Percentiles rank a stretch among this genome's conserved stretches.
Conservation (phyloP, 2,888 invertebrate genomes). For the Hydropsyche betteni region DNA sequence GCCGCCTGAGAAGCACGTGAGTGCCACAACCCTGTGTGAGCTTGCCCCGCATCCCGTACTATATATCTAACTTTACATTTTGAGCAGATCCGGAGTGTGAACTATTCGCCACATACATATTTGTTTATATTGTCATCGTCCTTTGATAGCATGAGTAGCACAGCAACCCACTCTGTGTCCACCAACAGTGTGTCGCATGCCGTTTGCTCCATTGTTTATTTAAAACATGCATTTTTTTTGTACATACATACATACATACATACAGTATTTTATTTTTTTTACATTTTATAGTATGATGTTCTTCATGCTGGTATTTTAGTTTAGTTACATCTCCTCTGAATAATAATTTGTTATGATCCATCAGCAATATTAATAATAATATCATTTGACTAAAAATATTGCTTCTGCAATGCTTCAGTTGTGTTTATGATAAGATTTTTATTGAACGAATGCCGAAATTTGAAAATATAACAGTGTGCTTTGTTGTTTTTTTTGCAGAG, state of each 20-base stretch:
- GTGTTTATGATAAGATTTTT: conserved; percentile 39
- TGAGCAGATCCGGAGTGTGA: conserved; percentile 51
- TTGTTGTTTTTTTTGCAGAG: conserved; percentile 47
- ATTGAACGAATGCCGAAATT: not conserved
- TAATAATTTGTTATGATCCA: conserved; percentile 48
- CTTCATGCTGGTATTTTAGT: conserved; percentile 39
- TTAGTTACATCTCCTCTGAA: conserved; percentile 31
- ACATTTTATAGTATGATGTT: conserved; percentile 15
- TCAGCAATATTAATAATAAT: conserved; percentile 36
- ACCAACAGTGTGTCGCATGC: conserved; percentile 50
- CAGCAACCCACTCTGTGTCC: conserved; percentile 41
- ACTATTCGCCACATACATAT: conserved; percentile 33
- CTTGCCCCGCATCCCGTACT: conserved; percentile 56
- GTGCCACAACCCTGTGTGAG: conserved; percentile 62
- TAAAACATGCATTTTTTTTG: conserved; percentile 46
- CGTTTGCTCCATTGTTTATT: conserved; percentile 44
- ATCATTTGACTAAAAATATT: conserved; percentile 46
- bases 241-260: conserved; percentile 42
- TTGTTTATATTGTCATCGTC: conserved; percentile 42
- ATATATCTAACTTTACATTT: conserved; percentile 38
- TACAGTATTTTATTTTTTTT: conserved; percentile 11
- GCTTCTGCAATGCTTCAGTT: conserved; percentile 50
- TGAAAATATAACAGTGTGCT: conserved; percentile 3
- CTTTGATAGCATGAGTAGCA: conserved; percentile 44
- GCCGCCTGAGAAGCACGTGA: conserved; percentile 59